phyloP scores from a whole-genome alignment of 2,113 vertebrate genomes.

The Panthera uncia region DNA sequence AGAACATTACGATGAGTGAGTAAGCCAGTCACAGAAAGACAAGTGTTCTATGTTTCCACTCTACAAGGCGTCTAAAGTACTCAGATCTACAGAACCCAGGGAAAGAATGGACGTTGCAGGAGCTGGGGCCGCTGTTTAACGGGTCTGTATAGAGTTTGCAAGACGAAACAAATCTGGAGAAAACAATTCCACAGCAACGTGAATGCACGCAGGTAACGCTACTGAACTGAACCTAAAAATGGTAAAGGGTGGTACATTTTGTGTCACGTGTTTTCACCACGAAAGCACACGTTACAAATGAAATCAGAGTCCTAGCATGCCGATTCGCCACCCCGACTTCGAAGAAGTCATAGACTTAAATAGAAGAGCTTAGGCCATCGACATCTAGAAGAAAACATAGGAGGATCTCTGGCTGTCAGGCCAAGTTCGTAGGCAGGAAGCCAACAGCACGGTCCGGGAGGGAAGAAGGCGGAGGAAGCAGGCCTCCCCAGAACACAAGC shows the following conservation, averaged over 20 bases:
- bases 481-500: rapidly evolving
- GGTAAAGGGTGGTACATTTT: not conserved
- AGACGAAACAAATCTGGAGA: not conserved
- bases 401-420: not conserved
- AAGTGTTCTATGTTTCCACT: not conserved
- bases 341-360: not conserved
- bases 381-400: not conserved
- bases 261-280: not conserved
- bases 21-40: not conserved
- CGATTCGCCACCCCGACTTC: not conserved
- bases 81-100: not conserved
- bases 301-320: not conserved
- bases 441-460: not conserved
- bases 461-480: not conserved
- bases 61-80: not conserved
- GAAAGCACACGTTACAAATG: not conserved
- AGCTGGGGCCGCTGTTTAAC: not conserved
- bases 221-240: not conserved
- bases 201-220: not conserved
- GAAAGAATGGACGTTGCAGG: no score
- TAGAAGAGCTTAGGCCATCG: not conserved
- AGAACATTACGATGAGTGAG: not conserved
- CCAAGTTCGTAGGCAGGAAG: not conserved
- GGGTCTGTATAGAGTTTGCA: rapidly evolving
- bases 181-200: not conserved